Evolutionary conservation across 2,113 vertebrate species (phyloP).

Genomic region (Seriola rivoliana): DNA sequence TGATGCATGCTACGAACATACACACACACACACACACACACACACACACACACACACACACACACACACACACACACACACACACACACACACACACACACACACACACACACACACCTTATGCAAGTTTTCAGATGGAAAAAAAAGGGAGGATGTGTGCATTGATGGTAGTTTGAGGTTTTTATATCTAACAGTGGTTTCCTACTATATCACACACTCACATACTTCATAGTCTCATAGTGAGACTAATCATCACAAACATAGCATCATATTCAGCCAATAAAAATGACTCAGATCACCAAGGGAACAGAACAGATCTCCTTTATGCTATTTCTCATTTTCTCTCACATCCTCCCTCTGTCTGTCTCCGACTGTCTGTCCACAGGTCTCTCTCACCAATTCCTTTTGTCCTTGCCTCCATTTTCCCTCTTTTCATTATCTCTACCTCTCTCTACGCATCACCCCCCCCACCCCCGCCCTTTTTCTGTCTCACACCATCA

Average conservation of each 20-base stretch:
- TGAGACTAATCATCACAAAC: slow-evolving; percentile 58
- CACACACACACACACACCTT: background rate
- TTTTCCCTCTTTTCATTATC: slow-evolving; percentile 32
- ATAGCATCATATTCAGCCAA: slow-evolving; percentile 56
- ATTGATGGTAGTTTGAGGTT: too few species aligned
- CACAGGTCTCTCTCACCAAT: slow-evolving; percentile 17
- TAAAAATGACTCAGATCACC: slow-evolving; percentile 72
- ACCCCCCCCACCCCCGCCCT: background rate
- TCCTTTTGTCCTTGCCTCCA: slow-evolving; percentile 19
- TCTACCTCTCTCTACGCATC: slow-evolving; percentile 12
- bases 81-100: background rate
- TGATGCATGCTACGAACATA: slow-evolving; percentile 2
- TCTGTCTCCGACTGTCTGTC: background rate
- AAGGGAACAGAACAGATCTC: slow-evolving; percentile 67
- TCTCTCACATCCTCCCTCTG: background rate
- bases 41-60: too few species aligned
- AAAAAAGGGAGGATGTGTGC: background rate
- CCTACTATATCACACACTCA: slow-evolving; percentile 35
- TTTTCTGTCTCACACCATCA: slow-evolving; percentile 52
- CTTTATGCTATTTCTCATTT: slow-evolving; percentile 40
- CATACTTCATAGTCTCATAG: slow-evolving; percentile 36
- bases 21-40: background rate
- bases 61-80: too few species aligned
- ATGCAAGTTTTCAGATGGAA: slow-evolving; percentile 13
- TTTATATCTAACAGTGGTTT: too few species aligned